Conservation (phyloP, 2,888 invertebrate genomes). For the Gibbula magus region DNA sequence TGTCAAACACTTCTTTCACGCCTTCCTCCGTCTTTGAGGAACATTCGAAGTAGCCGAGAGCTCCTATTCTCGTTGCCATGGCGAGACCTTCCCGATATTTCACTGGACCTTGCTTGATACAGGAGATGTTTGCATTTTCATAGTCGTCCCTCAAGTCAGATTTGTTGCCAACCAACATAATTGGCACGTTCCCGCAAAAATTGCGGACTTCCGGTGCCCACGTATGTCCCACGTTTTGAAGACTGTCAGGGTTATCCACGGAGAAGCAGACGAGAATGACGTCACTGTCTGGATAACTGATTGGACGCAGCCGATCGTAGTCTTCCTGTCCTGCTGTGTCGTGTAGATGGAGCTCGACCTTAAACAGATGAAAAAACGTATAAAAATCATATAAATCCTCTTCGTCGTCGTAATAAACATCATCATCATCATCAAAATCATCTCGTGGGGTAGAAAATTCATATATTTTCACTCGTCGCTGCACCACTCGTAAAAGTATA, state of each 20-base stretch:
- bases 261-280: conserved; percentile 29
- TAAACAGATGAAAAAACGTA: not conserved
- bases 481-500: no score
- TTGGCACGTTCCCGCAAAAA: conserved; percentile 29
- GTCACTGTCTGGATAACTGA: conserved; percentile 26
- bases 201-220: conserved; percentile 31
- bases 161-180: conserved; percentile 30
- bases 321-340: conserved; percentile 37
- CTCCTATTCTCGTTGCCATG: conserved; percentile 25
- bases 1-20: conserved; percentile 4
- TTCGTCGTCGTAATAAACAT: not conserved
- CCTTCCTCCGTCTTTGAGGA: conserved; percentile 28
- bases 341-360: conserved; percentile 28
- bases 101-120: not conserved
- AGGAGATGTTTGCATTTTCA: not conserved
- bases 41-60: conserved; percentile 22
- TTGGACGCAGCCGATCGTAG: conserved; percentile 32
- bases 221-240: conserved; percentile 9
- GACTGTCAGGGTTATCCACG: conserved; percentile 29
- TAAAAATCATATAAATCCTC: not conserved
- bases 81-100: conserved; percentile 11
- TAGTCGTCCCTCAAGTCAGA: conserved; percentile 19
- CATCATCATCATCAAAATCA: not conserved
- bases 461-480: no score
- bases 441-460: no score